Evolutionary conservation across 2,888 invertebrate species (phyloP), one percentile per base, ranked within the genome.

Genomic region (Harpagoxenus sublaevis): DNA sequence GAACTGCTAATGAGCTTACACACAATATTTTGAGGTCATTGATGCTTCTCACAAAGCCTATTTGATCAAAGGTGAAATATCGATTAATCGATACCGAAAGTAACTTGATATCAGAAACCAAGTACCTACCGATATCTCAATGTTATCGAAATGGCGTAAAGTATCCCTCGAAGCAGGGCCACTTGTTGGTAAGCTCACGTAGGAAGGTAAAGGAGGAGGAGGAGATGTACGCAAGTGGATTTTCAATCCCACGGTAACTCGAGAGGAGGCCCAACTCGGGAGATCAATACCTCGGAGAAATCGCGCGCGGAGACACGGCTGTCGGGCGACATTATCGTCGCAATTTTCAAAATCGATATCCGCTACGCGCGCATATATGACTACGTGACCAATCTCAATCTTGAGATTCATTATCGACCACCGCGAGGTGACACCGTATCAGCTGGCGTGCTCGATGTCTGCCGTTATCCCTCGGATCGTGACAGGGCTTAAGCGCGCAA

Each of bases 341-440:
- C 73, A 86, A 88, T 87, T 86, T 84, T 78, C 86, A 84, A 87
- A 86, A 86, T 86, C 84, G 86, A 77, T 87, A 86, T 84, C 78
- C 65, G 3, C 55, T 39, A 78, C 48, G 35, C 79, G 48, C 79
- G 75, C 57, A 45, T 45, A 53, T 55, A 53, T 55, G 5, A 74
- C 85, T 83, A 89, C 89, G 91, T 89, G 89, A 91, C 78, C 91
- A 84, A 91, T 89, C 84, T 65, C 84, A 51, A 84, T 79, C 83
- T 31, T 12, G 35, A 53, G 84, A 85, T 88, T 91, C 86, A 89
- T 91, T 88, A 88, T 88, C 89, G 82, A 81, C 35, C 83, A 63
- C 39, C 81, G 31, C 71, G 55, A 70, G 79, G 82, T 83, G 89
- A 89, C 89, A 83, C 71, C 55, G 28, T 70, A 45, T 66, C 66